phyloP scores from a whole-genome alignment of 2,113 vertebrate species.

The Haliaeetus leucogaster region DNA sequence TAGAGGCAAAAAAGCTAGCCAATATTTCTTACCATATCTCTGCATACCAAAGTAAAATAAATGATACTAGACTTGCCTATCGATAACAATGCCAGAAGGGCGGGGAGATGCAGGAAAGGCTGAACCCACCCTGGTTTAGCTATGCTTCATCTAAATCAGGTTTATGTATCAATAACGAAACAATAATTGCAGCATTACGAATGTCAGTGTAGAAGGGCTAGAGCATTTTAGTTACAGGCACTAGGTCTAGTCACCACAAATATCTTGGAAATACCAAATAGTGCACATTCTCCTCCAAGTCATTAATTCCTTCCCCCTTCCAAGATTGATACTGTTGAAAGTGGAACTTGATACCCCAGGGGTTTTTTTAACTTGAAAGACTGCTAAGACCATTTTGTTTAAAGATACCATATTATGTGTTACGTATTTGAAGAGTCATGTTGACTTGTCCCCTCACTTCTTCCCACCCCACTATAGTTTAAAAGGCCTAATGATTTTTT shows the following conservation, averaged over 20 bases:
- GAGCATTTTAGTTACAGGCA: not conserved
- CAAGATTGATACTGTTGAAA: not conserved
- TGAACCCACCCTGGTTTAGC: not conserved
- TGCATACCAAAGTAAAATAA: not conserved
- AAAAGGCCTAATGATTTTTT: not conserved
- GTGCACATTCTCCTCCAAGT: not conserved
- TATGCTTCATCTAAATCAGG: not conserved
- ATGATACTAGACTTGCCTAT: not conserved
- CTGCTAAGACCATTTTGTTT: not conserved
- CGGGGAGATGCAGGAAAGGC: not conserved
- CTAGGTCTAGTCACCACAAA: not conserved
- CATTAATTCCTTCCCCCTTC: not conserved
- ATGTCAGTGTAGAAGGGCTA: not conserved
- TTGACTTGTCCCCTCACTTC: not conserved
- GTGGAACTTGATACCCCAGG: not conserved
- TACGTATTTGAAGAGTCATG: not conserved
- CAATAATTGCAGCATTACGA: not conserved
- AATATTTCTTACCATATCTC: not conserved
- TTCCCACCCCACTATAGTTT: not conserved
- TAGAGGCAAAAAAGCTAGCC: not conserved
- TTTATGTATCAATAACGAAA: not conserved
- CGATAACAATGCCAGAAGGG: not conserved
- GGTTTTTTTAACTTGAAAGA: not conserved
- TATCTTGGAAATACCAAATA: not conserved
- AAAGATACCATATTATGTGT: not conserved